phyloP scores from a whole-genome alignment of 2,113 vertebrate genomes.

The Anoura caudifer region DNA sequence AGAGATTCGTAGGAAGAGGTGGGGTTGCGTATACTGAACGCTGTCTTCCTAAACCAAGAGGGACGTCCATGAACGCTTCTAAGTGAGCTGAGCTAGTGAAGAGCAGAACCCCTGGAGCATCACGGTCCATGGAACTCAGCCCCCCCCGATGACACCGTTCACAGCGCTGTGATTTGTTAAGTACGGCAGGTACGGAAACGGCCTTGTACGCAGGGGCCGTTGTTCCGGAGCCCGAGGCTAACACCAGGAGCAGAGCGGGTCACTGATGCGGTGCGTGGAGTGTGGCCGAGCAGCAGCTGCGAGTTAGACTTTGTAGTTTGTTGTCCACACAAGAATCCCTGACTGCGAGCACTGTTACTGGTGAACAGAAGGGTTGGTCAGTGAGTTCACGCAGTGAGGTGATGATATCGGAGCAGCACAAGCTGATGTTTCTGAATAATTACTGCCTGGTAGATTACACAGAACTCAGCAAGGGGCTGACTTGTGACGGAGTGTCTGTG shows the following conservation, averaged over 20 bases:
- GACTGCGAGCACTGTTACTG: neutral
- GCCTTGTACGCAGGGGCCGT: neutral
- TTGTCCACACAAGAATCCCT: neutral
- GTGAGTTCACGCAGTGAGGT: neutral
- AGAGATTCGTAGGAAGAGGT: neutral
- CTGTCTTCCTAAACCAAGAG: slow-evolving; percentile 1
- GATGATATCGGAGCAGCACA: neutral
- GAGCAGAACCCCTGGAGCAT: neutral
- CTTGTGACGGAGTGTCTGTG: neutral
- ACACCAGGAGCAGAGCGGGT: neutral
- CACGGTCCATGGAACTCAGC: neutral
- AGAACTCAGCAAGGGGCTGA: neutral
- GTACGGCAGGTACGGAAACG: neutral
- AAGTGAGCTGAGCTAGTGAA: neutral
- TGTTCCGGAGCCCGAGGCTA: neutral
- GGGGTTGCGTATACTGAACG: neutral
- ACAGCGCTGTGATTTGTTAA: neutral
- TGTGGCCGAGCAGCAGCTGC: neutral
- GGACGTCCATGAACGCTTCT: neutral
- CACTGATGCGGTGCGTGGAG: neutral
- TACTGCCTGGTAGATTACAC: neutral
- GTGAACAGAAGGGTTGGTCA: neutral
- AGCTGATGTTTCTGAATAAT: neutral
- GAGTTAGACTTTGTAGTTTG: neutral
- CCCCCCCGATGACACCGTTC: neutral